phyloP scores from a whole-genome alignment of 23 tunicate species.

The Diplosoma virens region DNA sequence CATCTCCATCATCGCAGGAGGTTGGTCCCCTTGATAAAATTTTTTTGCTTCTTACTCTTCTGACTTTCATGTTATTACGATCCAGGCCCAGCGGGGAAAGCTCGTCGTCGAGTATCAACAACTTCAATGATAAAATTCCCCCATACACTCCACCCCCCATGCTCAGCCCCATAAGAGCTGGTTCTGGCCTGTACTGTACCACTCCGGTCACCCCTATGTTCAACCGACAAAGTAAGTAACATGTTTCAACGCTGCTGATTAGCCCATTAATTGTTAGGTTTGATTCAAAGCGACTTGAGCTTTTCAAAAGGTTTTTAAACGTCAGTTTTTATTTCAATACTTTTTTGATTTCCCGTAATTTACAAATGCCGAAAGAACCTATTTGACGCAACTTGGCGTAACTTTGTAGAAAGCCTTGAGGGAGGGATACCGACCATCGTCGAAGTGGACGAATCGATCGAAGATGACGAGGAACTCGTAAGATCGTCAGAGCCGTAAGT shows the following conservation, averaged over 20 bases:
- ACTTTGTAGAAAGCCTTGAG: slow-evolving; percentile 53
- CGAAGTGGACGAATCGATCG: slow-evolving; percentile 46
- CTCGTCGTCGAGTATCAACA: slow-evolving; percentile 43
- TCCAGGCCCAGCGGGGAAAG: slow-evolving; percentile 91
- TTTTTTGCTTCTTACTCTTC: not conserved
- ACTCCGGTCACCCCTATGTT: slow-evolving; percentile 85
- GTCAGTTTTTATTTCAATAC: not conserved
- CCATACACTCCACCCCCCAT: slow-evolving; percentile 96
- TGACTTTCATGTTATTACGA: no score
- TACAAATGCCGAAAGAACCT: no score
- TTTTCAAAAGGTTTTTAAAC: not conserved
- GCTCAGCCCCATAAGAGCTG: slow-evolving; percentile 82
- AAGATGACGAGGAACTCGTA: slow-evolving; percentile 54
- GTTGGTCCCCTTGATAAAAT: not conserved
- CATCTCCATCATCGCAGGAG: slow-evolving; percentile 77
- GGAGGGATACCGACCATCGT: slow-evolving; percentile 59
- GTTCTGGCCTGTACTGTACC: slow-evolving; percentile 78
- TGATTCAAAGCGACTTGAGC: not conserved
- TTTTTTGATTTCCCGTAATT: no score
- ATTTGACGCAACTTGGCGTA: no score
- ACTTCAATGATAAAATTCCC: slow-evolving; percentile 77
- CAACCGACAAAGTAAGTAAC: slow-evolving; percentile 60
- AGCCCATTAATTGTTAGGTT: not conserved
- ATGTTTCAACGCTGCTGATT: not conserved
- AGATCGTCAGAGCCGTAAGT: slow-evolving; percentile 90